Evolutionary conservation across 2,113 vertebrate species (phyloP).

Genomic region (Callipepla squamata): DNA sequence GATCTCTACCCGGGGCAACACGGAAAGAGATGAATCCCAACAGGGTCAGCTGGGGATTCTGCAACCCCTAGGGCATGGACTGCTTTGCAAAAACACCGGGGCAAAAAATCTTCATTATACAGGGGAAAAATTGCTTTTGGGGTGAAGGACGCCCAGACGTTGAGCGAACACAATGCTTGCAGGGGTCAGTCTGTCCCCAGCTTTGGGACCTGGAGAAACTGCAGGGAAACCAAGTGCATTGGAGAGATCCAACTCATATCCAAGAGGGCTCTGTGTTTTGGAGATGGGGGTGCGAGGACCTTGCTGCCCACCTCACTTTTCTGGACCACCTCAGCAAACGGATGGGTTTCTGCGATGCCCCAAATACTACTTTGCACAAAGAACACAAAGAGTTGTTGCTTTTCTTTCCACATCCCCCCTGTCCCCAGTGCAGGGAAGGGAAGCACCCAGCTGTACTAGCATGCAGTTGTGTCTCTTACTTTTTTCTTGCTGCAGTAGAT

Average conservation of each 20-base stretch:
- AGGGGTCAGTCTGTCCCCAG: not conserved
- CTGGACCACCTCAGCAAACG: not conserved
- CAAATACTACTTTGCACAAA: not conserved
- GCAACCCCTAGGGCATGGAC: not conserved
- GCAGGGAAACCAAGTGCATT: not conserved
- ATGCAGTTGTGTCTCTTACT: constrained; percentile 64
- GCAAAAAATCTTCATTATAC: not conserved
- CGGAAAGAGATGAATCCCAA: not conserved
- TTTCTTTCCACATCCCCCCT: not conserved
- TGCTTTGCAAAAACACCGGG: not conserved
- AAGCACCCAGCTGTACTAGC: not conserved
- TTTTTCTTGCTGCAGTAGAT: constrained; percentile 99
- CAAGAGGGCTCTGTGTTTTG: not conserved
- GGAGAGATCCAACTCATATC: not conserved
- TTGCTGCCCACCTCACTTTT: not conserved
- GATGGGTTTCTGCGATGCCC: not conserved
- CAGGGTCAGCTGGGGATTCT: not conserved
- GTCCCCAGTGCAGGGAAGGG: not conserved
- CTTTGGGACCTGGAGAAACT: not conserved
- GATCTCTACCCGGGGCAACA: not conserved
- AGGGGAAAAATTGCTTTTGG: not conserved
- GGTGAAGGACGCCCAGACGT: not conserved
- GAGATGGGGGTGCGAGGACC: not conserved
- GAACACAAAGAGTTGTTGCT: not conserved
- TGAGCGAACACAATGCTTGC: not conserved